Conservation (phyloP, 2,113 vertebrate species). For the Microtus montanus region DNA sequence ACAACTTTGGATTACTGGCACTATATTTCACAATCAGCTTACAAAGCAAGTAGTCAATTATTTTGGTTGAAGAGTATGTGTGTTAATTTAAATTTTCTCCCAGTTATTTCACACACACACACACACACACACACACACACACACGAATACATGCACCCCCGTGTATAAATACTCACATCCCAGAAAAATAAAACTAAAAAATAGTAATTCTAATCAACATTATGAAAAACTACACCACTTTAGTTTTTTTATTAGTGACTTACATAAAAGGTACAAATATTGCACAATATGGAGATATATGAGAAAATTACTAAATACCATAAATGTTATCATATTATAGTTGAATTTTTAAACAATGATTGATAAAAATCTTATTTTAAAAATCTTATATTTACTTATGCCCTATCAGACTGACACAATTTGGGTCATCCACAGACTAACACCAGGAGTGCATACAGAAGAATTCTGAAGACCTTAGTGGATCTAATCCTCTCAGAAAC, state of each 20-base stretch:
- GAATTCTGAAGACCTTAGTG: not conserved
- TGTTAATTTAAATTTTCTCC: conserved; percentile 15
- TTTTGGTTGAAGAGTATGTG: not conserved
- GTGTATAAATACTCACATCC: not conserved
- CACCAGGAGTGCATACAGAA: not conserved
- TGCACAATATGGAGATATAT: not conserved
- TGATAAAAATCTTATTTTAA: not conserved
- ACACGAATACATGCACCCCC: no score
- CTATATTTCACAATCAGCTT: conserved; percentile 1
- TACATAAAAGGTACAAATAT: not conserved
- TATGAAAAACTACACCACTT: not conserved
- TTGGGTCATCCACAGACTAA: not conserved
- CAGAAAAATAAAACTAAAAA: not conserved
- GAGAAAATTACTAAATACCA: not conserved
- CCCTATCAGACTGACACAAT: not conserved
- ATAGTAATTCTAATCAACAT: not conserved
- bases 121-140: fast-evolving
- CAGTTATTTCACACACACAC: not conserved
- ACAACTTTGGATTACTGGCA: conserved; percentile 16
- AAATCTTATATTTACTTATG: not conserved
- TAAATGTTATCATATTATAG: not conserved
- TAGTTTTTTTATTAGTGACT: not conserved
- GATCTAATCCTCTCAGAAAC: not conserved
- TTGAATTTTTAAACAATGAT: not conserved
- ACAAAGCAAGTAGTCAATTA: not conserved